Conservation (phyloP, 2,888 invertebrate species). For the Hyalella azteca region DNA sequence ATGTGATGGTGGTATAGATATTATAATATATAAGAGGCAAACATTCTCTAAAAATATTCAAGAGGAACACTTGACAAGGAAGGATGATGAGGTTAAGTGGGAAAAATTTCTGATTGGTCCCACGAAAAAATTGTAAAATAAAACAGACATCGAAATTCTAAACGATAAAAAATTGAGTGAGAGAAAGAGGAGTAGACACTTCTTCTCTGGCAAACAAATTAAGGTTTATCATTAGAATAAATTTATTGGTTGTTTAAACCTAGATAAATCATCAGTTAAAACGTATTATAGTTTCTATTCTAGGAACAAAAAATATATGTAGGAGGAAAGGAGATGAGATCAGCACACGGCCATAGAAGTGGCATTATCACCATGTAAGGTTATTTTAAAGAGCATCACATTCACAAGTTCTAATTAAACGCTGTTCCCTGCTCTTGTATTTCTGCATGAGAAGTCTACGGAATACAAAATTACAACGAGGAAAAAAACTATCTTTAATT, state of each 20-base stretch:
- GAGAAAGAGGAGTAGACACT: background rate
- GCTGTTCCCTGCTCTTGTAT: no score
- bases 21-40: background rate
- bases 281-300: background rate
- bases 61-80: background rate
- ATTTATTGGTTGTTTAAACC: slow-evolving; percentile 17
- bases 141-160: background rate
- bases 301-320: background rate
- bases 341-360: slow-evolving; percentile 16
- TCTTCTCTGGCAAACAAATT: slow-evolving; percentile 1
- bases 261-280: no score
- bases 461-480: no score
- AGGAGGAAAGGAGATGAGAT: background rate
- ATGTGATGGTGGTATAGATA: background rate
- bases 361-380: background rate
- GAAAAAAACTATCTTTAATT: no score
- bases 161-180: background rate
- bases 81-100: background rate
- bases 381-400: no score
- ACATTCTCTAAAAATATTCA: slow-evolving; percentile 13
- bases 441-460: no score
- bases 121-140: background rate
- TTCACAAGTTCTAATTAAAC: no score
- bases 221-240: background rate
- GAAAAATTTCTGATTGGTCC: background rate